Conservation (phyloP, 2,797 vertebrate species). For the Helarctos malayanus region DNA sequence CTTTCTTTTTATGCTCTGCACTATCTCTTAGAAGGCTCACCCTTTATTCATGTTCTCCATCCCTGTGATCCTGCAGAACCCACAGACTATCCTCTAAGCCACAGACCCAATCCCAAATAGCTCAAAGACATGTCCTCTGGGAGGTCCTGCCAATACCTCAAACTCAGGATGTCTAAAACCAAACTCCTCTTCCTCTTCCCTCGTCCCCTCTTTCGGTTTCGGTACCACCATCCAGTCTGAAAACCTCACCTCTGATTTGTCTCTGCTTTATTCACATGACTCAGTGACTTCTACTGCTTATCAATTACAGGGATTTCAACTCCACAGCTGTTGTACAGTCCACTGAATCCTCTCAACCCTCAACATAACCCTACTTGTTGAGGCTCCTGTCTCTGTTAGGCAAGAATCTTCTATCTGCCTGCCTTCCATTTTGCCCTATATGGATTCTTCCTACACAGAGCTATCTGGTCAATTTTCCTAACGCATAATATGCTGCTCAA, state of each 20-base stretch:
- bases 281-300: neutral
- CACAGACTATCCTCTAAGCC: neutral
- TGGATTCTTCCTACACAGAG: conserved; percentile 1
- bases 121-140: neutral
- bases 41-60: neutral
- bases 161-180: neutral
- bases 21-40: neutral
- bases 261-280: neutral
- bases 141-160: neutral
- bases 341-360: neutral
- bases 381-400: neutral
- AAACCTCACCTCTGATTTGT: neutral
- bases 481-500: conserved; percentile 48
- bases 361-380: neutral
- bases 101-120: neutral
- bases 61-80: neutral
- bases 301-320: neutral
- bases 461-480: conserved; percentile 42
- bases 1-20: neutral
- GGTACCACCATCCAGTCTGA: neutral
- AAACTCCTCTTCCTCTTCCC: neutral
- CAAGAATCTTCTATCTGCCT: neutral
- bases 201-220: neutral
- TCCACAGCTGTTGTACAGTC: neutral
- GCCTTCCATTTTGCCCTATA: neutral